Conservation (phyloP, 1,140 invertebrate genomes). For the Drusus annulatus region DNA sequence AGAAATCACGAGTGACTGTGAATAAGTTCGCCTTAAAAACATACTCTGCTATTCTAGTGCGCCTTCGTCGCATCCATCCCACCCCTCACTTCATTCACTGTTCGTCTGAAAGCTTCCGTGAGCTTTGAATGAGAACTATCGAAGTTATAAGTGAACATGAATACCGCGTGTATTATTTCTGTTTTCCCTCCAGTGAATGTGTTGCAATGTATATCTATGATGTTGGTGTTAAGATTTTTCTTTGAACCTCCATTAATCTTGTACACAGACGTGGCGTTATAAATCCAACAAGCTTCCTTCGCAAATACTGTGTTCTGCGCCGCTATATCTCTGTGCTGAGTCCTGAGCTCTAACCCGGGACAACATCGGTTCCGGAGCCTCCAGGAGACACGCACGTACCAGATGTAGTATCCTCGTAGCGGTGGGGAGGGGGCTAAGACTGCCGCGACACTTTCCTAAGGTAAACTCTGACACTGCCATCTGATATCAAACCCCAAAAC, state of each 20-base stretch:
- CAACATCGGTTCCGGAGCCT: slow-evolving; percentile 34
- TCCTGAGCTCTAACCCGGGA: background rate
- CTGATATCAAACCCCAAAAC: slow-evolving; percentile 43
- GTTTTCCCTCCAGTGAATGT: no score
- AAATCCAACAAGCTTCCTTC: background rate
- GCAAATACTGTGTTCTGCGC: background rate
- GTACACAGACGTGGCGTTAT: background rate
- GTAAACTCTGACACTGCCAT: slow-evolving; percentile 40
- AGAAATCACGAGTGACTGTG: slow-evolving; percentile 11
- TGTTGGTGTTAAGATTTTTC: no score
- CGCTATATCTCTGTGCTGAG: slow-evolving; percentile 15
- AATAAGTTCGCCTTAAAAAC: background rate
- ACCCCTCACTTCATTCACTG: background rate
- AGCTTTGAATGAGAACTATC: background rate
- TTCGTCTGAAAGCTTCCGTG: background rate
- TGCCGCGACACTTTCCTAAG: slow-evolving; percentile 31
- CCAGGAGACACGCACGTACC: background rate
- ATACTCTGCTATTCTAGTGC: no score
- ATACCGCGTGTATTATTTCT: no score
- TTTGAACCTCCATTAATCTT: slow-evolving; percentile 3
- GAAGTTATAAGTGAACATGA: no score
- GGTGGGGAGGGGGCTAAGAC: slow-evolving; percentile 13
- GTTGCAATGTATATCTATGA: no score
- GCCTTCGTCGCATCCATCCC: no score
- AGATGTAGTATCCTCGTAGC: slow-evolving; percentile 13